These are phyloP conservation scores for Coreoperca whiteheadi DNA, from an alignment of 2,113 vertebrate genomes.

Conservation along the genomic window DNA sequence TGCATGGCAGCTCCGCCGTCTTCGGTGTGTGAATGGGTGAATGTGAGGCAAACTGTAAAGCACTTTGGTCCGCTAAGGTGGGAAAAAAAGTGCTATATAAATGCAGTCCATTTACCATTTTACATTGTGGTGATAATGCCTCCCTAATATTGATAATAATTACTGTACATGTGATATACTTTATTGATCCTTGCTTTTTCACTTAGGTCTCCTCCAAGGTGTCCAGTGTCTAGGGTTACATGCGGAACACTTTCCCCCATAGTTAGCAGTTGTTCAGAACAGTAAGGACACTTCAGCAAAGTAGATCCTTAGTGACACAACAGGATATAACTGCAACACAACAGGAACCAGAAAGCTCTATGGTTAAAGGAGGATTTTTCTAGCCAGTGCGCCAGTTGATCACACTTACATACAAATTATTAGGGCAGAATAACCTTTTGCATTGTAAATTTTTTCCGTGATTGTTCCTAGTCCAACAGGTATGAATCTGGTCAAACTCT, in stretches of 20 bases:
- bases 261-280: slow-evolving; percentile 14
- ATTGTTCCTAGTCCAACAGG: background rate
- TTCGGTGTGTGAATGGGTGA: too few relatives aligned
- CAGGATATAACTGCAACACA: too few relatives aligned
- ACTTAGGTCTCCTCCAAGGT: background rate
- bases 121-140: slow-evolving; percentile 13
- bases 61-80: too few relatives aligned
- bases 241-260: background rate
- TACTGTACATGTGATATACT: background rate
- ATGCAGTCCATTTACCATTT: too few relatives aligned
- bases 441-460: background rate
- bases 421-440: background rate
- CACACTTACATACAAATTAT: background rate
- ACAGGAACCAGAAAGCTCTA: background rate
- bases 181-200: slow-evolving; percentile 3
- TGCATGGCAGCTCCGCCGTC: too few relatives aligned
- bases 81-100: too few relatives aligned
- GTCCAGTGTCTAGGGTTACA: background rate
- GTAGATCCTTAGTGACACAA: slow-evolving; percentile 14
- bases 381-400: background rate
- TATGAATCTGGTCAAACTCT: background rate
- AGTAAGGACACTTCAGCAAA: slow-evolving; percentile 31
- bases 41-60: too few relatives aligned
- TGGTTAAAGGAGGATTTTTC: slow-evolving; percentile 10
- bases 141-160: slow-evolving; percentile 25